phyloP scores from a whole-genome alignment of 2,113 vertebrate species.

The Rhegmatorhina hoffmannsi region DNA sequence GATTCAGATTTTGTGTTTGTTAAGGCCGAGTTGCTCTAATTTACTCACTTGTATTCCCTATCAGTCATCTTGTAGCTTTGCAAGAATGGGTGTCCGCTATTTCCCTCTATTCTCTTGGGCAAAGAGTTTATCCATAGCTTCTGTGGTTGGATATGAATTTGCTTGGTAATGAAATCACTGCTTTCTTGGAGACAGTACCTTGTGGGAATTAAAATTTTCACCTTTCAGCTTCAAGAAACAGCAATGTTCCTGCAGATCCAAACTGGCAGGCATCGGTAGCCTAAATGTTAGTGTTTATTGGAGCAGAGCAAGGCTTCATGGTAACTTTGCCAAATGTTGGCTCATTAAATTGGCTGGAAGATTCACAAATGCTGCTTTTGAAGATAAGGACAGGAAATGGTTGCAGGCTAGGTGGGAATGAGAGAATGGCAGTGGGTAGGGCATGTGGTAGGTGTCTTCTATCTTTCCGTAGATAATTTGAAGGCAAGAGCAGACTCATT shows the following conservation, averaged over 20 bases:
- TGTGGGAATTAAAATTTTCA: neutral
- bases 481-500: constrained; percentile 6
- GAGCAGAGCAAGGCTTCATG: constrained; percentile 15
- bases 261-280: neutral
- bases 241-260: neutral
- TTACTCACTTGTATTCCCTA: neutral
- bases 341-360: constrained; percentile 9
- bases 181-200: neutral
- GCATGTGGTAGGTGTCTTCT: constrained; percentile 12
- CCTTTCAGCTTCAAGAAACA: constrained; percentile 17
- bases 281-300: constrained; percentile 38
- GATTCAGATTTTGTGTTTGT: neutral
- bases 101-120: neutral
- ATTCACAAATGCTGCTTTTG: neutral
- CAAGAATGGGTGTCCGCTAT: neutral
- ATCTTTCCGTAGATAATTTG: neutral
- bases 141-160: neutral
- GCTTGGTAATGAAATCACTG: neutral
- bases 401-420: accelerated
- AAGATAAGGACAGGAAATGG: constrained; percentile 26
- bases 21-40: neutral
- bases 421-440: neutral
- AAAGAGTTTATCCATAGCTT: neutral
- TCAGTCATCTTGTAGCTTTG: neutral
- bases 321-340: constrained; percentile 10